Evolutionary conservation across 1,140 invertebrate species (phyloP), one percentile per base, ranked within the genome.

Genomic region (Bombus confusus): DNA sequence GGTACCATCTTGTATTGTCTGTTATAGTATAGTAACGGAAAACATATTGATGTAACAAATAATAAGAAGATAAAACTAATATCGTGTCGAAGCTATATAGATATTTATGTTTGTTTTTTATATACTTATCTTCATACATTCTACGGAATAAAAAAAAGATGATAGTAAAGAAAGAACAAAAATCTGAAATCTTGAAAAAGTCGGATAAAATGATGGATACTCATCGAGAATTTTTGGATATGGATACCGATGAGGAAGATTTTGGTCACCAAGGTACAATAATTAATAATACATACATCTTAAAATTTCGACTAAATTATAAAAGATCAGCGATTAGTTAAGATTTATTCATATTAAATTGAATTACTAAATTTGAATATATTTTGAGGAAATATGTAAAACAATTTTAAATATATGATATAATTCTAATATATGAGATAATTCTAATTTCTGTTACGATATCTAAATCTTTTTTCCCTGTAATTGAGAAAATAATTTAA

Each of bases 231-330:
- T 95, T 94, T 83, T 88, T 95, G 68, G 94, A 95, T 69, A 94
- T 95, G 93, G 94, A 95, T 37, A 94, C 94, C 0, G 94, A 95
- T 25, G 94, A 95, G 80, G 95, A 95, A 90, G 94, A 95, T 79
- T 94, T 94, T 87, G 94, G 92, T 43, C 88, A 87, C 77, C 92
- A 94, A 92, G 94, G 95, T 95, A 79, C 72, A 76, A 47, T 22
- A 57, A 37, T 39, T 41, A 18, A n/a, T n/a, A 43, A 47, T 6
- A 47, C 25, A 22, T 9, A 18, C 4, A n/a, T 28, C 78, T 62
- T 12, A 13, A 43, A 34, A 31, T 68, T 75, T 34, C 10, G 10
- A 4, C 1, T 57, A 69, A 52, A 79, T 62, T 18, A 39, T 57
- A 57, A n/a, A 22, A 72, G 0, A 31, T 43, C 47, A 43, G 10